Evolutionary conservation across 2,113 vertebrate species (phyloP).

Genomic region (Poeciliopsis prolifica): DNA sequence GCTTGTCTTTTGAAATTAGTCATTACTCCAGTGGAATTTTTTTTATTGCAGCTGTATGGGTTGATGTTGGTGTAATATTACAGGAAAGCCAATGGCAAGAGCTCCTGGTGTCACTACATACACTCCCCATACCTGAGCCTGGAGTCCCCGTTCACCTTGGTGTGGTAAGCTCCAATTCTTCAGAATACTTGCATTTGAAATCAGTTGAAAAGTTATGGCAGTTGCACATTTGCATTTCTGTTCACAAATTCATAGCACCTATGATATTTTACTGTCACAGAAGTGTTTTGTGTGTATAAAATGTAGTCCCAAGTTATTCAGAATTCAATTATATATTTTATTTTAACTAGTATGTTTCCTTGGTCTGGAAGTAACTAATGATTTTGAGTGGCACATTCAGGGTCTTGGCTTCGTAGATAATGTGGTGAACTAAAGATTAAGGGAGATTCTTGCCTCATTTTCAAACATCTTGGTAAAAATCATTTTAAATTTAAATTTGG

Average conservation of each 20-base stretch:
- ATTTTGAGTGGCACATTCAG: no score
- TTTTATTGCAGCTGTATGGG: not conserved
- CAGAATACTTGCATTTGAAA: not conserved
- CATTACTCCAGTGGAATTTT: no score
- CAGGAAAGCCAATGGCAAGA: slow-evolving; percentile 92
- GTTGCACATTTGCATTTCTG: not conserved
- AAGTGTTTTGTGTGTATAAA: not conserved
- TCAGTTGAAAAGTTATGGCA: not conserved
- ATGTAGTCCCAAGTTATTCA: not conserved
- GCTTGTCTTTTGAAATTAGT: not conserved
- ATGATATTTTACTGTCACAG: no score
- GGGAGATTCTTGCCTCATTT: not conserved
- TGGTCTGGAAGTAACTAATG: no score
- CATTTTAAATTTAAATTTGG: not conserved
- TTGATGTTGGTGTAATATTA: slow-evolving; percentile 54
- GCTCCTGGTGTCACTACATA: slow-evolving; percentile 88
- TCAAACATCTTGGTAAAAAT: not conserved
- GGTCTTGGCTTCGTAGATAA: no score
- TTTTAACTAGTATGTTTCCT: no score
- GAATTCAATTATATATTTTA: not conserved
- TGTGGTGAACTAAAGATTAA: no score
- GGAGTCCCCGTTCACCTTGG: slow-evolving; percentile 90
- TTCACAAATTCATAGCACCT: not conserved
- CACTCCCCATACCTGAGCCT: slow-evolving; percentile 88
- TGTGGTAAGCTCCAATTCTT: slow-evolving; percentile 82